Base-by-base conservation (phyloP, 2,888 invertebrate genomes). In the Cheilosia variabilis region DNA sequence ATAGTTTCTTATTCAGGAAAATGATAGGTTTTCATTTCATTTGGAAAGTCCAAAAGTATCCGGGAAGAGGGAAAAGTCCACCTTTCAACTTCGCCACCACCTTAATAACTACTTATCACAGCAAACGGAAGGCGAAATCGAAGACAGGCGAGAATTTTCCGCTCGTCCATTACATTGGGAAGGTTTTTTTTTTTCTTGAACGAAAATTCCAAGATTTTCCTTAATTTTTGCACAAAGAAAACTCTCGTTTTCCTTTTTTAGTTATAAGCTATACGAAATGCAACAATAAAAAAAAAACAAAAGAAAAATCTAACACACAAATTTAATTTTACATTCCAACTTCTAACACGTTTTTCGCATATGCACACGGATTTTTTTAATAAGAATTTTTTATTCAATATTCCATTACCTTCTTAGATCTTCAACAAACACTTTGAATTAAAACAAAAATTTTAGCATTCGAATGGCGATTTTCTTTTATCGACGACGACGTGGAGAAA, bases 401-500 rank as follows among this genome's bases (percentile, higher is more conserved):
- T 43, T 52, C 31, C 17, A 24, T 72, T 79, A 72, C 72, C 58
- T 79, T 63, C 47, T 58, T 63, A 53, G 15, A 37, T 34, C 27
- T 68, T 80, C 53, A 69, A 79, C 43, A 84, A 47, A 77, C 86
- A 86, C 86, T 86, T 84, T 71, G 62, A 71, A 86, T 75, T 52
- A 22, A 27, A 15, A 52, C 13, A 53, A 68, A 68, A 72, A 77
- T 81, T 81, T 81, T 68, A 76, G 76, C 81, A 77, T 86, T 63
- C 81, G 77, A 86, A 68, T 80, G 65, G 75, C 71, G 72, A 72
- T 81, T 73, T 69, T 58, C 65, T 73, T 53, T 73, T 62, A 58
- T 34, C 41, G 34, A 57, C 72, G 83, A 79, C 86, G 86, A 86
- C 86, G 84, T 84, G 84, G 84, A 84, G 84, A 80, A 80, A 80